phyloP scores from a whole-genome alignment of 2,888 invertebrate genomes.

The Scrobipalpa atriplicella region DNA sequence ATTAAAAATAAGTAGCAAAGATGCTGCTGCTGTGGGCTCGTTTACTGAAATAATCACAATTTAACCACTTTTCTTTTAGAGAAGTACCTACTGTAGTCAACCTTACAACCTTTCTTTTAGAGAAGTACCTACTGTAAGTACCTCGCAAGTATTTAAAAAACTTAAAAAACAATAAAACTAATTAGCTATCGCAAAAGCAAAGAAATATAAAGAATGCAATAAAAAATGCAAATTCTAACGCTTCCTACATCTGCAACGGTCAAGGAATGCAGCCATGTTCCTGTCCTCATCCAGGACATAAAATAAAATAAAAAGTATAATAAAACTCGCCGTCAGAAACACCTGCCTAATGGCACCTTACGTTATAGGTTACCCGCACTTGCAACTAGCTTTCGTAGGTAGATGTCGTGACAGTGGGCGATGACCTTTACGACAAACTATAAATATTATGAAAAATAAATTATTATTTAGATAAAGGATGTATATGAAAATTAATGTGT shows the following conservation, averaged over 20 bases:
- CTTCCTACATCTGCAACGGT: conserved; percentile 18
- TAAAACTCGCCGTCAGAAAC: conserved; percentile 22
- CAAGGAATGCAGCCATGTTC: conserved; percentile 30
- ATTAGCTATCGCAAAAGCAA: no score
- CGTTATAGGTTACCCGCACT: conserved; percentile 3
- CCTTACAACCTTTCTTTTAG: no score
- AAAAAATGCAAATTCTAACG: conserved; percentile 27
- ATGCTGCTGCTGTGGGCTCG: no score
- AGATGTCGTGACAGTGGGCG: conserved; percentile 3
- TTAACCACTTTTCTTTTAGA: no score
- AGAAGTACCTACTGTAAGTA: no score
- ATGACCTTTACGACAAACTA: conserved; percentile 14
- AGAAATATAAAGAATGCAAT: conserved; percentile 1
- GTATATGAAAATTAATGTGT: no score
- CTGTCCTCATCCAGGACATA: conserved; percentile 21
- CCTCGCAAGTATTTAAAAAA: no score
- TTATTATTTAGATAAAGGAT: no score
- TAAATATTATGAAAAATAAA: not conserved
- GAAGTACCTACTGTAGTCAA: no score
- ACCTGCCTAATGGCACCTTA: conserved; percentile 31
- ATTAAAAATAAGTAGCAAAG: no score
- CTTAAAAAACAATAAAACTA: no score
- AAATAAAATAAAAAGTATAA: conserved; percentile 24
- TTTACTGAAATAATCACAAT: no score
- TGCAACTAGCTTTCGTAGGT: not conserved